phyloP scores from a whole-genome alignment of 2,113 vertebrate species.

The Cinclus cinclus region DNA sequence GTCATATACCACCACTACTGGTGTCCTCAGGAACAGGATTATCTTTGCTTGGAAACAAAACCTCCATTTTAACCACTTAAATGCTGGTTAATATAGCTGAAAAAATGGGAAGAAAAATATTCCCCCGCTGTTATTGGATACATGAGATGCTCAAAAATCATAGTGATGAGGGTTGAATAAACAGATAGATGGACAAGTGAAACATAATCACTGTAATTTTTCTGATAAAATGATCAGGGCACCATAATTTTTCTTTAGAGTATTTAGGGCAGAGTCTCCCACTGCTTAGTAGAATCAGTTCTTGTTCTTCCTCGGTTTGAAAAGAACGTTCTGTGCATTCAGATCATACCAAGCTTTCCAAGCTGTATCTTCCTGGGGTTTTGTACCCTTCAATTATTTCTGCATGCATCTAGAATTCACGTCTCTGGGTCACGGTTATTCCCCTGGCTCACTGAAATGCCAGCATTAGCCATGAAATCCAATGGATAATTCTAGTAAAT shows the following conservation, averaged over 20 bases:
- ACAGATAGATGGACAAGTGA: background rate
- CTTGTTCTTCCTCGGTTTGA: background rate
- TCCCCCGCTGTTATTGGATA: background rate
- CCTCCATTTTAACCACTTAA: slow-evolving; percentile 51
- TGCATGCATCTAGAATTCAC: background rate
- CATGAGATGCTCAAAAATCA: background rate
- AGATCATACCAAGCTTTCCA: background rate
- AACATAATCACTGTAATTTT: background rate
- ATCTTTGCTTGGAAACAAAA: slow-evolving; percentile 35
- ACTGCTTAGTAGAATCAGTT: background rate
- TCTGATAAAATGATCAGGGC: background rate
- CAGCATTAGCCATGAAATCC: background rate
- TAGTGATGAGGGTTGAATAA: background rate
- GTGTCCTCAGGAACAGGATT: slow-evolving; percentile 6
- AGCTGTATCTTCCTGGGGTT: background rate
- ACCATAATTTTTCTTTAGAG: background rate
- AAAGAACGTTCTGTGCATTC: background rate
- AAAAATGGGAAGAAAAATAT: background rate
- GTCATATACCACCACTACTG: slow-evolving; percentile 23
- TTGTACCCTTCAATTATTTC: background rate
- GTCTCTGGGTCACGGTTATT: background rate
- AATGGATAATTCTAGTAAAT: background rate
- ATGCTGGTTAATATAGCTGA: background rate
- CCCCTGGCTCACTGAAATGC: background rate
- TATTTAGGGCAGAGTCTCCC: background rate